Percentiles rank a stretch among this genome's conserved stretches.
phyloP scores from a whole-genome alignment of 2,797 vertebrate species.

The Zenarchopterus dispar region DNA sequence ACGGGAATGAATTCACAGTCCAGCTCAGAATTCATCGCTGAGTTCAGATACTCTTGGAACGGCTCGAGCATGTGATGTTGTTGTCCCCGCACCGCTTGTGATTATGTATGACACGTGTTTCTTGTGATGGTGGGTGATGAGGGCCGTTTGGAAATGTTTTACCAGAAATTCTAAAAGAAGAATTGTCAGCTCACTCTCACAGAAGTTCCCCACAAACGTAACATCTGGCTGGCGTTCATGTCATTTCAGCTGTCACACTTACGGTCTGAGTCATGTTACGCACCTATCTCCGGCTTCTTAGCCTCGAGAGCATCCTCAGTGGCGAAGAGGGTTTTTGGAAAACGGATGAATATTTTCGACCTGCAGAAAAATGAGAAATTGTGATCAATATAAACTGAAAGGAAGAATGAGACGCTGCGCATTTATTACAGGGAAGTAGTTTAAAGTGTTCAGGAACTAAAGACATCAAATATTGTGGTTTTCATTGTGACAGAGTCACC shows the following conservation, averaged over 20 bases:
- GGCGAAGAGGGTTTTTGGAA: slow-evolving; percentile 95
- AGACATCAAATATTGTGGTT: too few species aligned
- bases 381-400: neutral
- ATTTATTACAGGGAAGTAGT: too few species aligned
- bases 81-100: too few species aligned
- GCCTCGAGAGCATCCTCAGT: slow-evolving; percentile 95
- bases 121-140: too few species aligned
- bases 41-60: neutral
- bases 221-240: neutral
- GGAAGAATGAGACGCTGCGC: neutral
- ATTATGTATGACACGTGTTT: too few species aligned
- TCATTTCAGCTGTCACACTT: slow-evolving; percentile 1
- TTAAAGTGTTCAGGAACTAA: too few species aligned
- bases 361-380: slow-evolving; percentile 68
- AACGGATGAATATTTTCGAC: slow-evolving; percentile 98
- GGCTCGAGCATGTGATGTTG: too few species aligned
- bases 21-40: neutral
- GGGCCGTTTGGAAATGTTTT: too few species aligned
- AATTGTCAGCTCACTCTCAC: too few species aligned
- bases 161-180: too few species aligned
- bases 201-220: slow-evolving; percentile 6
- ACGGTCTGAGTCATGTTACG: slow-evolving; percentile 35
- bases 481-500: too few species aligned
- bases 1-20: neutral
- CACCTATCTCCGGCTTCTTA: slow-evolving; percentile 92